Percentiles rank a stretch among this genome's conserved stretches.
Evolutionary conservation across 2,888 invertebrate genomes (phyloP).

Genomic region (Tigriopus californicus): DNA sequence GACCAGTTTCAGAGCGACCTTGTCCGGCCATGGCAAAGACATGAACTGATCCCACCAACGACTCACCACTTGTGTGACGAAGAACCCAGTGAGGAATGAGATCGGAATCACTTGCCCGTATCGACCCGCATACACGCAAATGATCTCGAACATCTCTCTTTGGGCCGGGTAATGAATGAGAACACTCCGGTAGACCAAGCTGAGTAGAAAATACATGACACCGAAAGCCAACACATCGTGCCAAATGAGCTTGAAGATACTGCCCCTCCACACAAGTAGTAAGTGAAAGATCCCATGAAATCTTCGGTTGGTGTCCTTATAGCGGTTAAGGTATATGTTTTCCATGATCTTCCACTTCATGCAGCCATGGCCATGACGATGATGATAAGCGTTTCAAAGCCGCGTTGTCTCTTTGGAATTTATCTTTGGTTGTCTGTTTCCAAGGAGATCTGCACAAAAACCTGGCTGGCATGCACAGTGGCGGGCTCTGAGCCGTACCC

Average conservation of each 20-base stretch:
- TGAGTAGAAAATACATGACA: slow-evolving; percentile 23
- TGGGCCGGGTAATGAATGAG: slow-evolving; percentile 19
- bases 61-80: slow-evolving; percentile 25
- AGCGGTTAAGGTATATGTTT: background rate
- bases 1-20: slow-evolving; percentile 18
- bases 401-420: too few species aligned
- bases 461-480: too few species aligned
- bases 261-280: slow-evolving; percentile 25
- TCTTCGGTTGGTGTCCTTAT: background rate
- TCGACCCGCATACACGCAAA: background rate
- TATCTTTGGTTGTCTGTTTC: too few species aligned
- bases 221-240: slow-evolving; percentile 25
- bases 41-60: slow-evolving; percentile 28
- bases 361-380: too few species aligned
- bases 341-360: too few species aligned
- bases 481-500: too few species aligned
- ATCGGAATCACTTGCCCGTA: slow-evolving; percentile 26
- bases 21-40: slow-evolving; percentile 27
- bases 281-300: background rate
- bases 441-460: too few species aligned
- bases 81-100: slow-evolving; percentile 29
- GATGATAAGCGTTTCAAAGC: too few species aligned
- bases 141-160: background rate
- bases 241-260: slow-evolving; percentile 28
- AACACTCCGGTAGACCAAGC: slow-evolving; percentile 24